phyloP scores from a whole-genome alignment of 2,113 vertebrate species.

The human region GRCh38 chr2:54875501-54876000 shows the following conservation, averaged over 20 bases:
- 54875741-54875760: slow-evolving; percentile 21
- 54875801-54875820: background rate
- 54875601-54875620: slow-evolving; percentile 8
- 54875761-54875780: background rate
- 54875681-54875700: background rate
- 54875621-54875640: slow-evolving; percentile 52
- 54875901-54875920: background rate
- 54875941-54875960: background rate
- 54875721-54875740: background rate
- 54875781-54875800: background rate
- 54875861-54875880: background rate
- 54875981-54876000: background rate
- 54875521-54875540: background rate
- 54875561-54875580: background rate
- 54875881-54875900: background rate
- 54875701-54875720: slow-evolving; percentile 28
- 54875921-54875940: background rate
- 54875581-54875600: background rate
- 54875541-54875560: background rate
- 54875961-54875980: slow-evolving; percentile 62
- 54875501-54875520: slow-evolving; percentile 6
- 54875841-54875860: slow-evolving; percentile 14
- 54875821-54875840: background rate
- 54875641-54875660: slow-evolving; percentile 39
- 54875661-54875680: background rate